Conservation (phyloP, 2,888 invertebrate species). For the Hanleya hanleyi region DNA sequence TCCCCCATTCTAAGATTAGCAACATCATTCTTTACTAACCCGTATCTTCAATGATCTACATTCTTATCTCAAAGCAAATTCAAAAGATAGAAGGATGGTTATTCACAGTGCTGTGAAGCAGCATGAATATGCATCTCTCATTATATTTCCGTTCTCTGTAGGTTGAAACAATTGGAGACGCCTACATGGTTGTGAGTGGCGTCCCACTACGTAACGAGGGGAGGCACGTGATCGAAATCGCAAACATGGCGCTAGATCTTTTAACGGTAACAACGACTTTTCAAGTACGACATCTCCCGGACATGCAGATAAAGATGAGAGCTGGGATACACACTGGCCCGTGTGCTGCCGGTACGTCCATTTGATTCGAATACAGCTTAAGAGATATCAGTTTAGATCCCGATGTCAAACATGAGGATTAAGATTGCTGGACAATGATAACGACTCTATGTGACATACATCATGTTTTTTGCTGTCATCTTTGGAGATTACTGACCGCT, state of each 20-base stretch:
- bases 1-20: neutral
- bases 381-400: too few relatives aligned
- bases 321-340: conserved; percentile 49
- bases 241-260: conserved; percentile 57
- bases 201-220: conserved; percentile 53
- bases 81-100: neutral
- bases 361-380: too few relatives aligned
- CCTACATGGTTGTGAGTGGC: conserved; percentile 64
- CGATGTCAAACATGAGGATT: too few relatives aligned
- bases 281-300: conserved; percentile 38
- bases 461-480: too few relatives aligned
- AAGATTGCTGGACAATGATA: too few relatives aligned
- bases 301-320: conserved; percentile 32
- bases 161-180: conserved; percentile 61
- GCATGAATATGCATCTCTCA: too few relatives aligned
- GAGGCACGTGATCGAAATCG: conserved; percentile 53
- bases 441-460: too few relatives aligned
- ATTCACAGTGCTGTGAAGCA: too few relatives aligned
- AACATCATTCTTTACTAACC: neutral
- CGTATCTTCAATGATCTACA: neutral
- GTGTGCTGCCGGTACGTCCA: conserved; percentile 45
- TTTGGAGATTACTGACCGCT: too few relatives aligned
- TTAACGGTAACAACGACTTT: conserved; percentile 71
- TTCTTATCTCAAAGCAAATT: neutral
- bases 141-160: too few relatives aligned